Base-by-base conservation (phyloP, 2,888 invertebrate species). In the Unio pictorum region DNA sequence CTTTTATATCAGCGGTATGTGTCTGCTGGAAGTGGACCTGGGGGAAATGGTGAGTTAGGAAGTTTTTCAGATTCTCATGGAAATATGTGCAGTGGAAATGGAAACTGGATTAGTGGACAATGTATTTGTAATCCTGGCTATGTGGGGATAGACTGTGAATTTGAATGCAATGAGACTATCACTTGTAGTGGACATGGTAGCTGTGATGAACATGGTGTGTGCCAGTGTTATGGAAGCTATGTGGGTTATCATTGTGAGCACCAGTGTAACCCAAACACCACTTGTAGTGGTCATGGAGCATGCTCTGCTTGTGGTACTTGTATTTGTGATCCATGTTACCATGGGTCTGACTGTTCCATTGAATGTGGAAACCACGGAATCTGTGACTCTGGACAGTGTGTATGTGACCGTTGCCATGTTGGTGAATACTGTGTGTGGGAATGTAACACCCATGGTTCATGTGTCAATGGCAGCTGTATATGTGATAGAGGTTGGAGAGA, bases 311-410 rank as follows among this genome's bases (percentile, higher is more conserved):
- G 75, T 68, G 85, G 85, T 8, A 26, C 60, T 18, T 85, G 85
- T 74, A 71, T 82, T 4, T 85, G 85, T 70, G 79, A 85, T 64
- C 69, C 83, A 8, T 85, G 85, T 68, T 82, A 70, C 77, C 81
- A 81, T 63, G 85, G 85, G 17, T 59, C 67, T n/a, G 72, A 81
- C 66, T 85, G 85, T 66, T 75, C 80, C 0, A 30, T 66, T 20
- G 69, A 75, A 67, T 85, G 85, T 60, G 74, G 78, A 56, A 80
- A 79, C 23, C 66, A 73, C 58, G 85, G 85, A 4, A 58, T 66
- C 2, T 85, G 85, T 72, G 63, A 65, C 17, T 75, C 73, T n/a
- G 79, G 71, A 56, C 67, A 76, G 66, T 85, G 85, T 72, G 64
- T 75, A 3, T 85, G 85, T 69, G 81, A 82, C 63, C 61, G 64